Percentiles rank a stretch among this genome's conserved stretches.
phyloP scores from a whole-genome alignment of 2,797 vertebrate species.

The Otus scops region DNA sequence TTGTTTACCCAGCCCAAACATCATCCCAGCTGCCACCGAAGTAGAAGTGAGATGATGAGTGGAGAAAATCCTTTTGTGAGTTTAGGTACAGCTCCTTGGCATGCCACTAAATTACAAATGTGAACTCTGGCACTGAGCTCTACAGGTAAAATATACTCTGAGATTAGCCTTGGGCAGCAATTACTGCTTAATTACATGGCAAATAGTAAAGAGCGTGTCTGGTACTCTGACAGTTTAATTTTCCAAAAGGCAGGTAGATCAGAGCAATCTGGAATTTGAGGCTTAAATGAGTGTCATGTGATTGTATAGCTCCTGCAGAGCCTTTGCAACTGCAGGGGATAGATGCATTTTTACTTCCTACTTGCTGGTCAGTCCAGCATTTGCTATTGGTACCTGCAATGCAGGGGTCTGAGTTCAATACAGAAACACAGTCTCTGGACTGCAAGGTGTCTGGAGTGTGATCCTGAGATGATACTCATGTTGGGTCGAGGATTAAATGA shows the following conservation, averaged over 20 bases:
- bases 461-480: neutral
- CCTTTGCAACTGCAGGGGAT: neutral
- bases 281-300: neutral
- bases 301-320: neutral
- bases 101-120: conserved; percentile 28
- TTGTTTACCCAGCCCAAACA: conserved; percentile 66
- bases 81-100: conserved; percentile 25
- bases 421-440: fast-evolving
- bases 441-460: neutral
- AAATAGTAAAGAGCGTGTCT: conserved; percentile 26
- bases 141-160: conserved; percentile 16
- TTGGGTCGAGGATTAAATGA: neutral
- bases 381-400: neutral
- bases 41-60: conserved; percentile 16
- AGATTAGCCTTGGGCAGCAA: conserved; percentile 40
- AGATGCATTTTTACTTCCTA: neutral
- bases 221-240: neutral
- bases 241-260: neutral
- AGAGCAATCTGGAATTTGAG: neutral
- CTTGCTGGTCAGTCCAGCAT: neutral
- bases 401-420: neutral
- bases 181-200: conserved; percentile 64
- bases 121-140: conserved; percentile 27
- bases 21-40: conserved; percentile 46
- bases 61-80: conserved; percentile 48